A percentile compares a stretch with the other conserved stretches of the same genome.
Conservation (phyloP, 2,888 invertebrate species). For the Halictus ligatus region DNA sequence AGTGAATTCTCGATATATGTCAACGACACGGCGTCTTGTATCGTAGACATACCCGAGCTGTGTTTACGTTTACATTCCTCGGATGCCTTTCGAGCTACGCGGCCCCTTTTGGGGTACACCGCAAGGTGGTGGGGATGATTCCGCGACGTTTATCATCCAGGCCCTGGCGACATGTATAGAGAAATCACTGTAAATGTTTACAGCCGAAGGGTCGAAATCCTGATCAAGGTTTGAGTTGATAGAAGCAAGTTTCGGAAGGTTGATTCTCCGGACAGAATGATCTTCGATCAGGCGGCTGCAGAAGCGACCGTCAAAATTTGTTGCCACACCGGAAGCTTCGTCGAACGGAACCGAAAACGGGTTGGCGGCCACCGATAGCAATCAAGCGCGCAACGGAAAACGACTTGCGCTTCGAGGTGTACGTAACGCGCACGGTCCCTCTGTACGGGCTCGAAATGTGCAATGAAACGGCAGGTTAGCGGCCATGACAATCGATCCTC, state of each 20-base stretch:
- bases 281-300: background rate
- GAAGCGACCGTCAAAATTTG: background rate
- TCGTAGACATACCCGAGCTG: too few species aligned
- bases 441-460: slow-evolving; percentile 20
- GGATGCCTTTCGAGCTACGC: too few species aligned
- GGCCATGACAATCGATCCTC: background rate
- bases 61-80: too few species aligned
- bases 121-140: too few species aligned
- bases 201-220: too few species aligned
- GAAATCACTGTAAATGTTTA: too few species aligned
- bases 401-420: slow-evolving; percentile 9
- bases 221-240: too few species aligned
- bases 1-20: too few species aligned
- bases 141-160: too few species aligned
- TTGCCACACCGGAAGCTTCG: background rate
- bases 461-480: slow-evolving; percentile 26
- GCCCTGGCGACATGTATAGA: too few species aligned
- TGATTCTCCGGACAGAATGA: background rate
- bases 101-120: too few species aligned
- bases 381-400: slow-evolving; percentile 28
- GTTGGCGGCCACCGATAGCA: slow-evolving; percentile 34
- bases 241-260: background rate
- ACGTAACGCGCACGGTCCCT: slow-evolving; percentile 15
- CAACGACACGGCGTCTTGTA: too few species aligned
- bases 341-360: slow-evolving; percentile 15